Evolutionary conservation across 2,888 invertebrate genomes (phyloP).

Genomic region (Hyppa rectilinea): DNA sequence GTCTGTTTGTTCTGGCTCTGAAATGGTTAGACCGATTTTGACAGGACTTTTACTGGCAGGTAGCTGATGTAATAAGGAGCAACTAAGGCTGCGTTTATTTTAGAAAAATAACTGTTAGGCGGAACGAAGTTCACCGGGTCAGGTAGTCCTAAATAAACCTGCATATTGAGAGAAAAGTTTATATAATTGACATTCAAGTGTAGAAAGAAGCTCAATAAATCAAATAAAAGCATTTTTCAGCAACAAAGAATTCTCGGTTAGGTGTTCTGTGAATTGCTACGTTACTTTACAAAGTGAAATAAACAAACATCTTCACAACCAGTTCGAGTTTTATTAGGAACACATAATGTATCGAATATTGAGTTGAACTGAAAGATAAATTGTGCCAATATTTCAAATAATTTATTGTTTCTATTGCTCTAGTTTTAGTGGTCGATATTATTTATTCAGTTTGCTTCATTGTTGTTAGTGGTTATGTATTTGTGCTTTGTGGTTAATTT

Average conservation of each 20-base stretch:
- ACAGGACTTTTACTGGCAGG: too few relatives aligned
- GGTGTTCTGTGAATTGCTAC: constrained; percentile 17
- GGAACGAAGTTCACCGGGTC: too few relatives aligned
- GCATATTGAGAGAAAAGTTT: background rate
- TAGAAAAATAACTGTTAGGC: too few relatives aligned
- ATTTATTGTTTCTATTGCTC: constrained; percentile 16
- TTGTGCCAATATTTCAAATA: constrained; percentile 43
- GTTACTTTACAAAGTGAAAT: constrained; percentile 45
- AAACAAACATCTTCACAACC: constrained; percentile 45
- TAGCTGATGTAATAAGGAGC: too few relatives aligned
- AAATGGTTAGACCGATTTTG: too few relatives aligned
- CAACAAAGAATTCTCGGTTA: constrained; percentile 33
- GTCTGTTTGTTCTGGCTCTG: too few relatives aligned
- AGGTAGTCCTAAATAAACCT: background rate
- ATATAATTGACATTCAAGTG: constrained; percentile 14
- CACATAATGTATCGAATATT: constrained; percentile 34
- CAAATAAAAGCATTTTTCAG: constrained; percentile 39
- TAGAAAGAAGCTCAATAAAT: constrained; percentile 28
- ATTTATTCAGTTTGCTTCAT: constrained; percentile 28
- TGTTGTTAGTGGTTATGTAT: constrained; percentile 1
- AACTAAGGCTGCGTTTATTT: too few relatives aligned
- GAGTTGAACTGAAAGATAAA: constrained; percentile 53
- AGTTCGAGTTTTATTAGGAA: constrained; percentile 47
- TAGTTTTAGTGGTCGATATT: constrained; percentile 21
- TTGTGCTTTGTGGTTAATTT: constrained; percentile 14